These are phyloP conservation scores for Hexactinellida sp. DNA, from an alignment of 37 sponge, comb jelly and placozoan genomes.

Conservation along the genomic window DNA sequence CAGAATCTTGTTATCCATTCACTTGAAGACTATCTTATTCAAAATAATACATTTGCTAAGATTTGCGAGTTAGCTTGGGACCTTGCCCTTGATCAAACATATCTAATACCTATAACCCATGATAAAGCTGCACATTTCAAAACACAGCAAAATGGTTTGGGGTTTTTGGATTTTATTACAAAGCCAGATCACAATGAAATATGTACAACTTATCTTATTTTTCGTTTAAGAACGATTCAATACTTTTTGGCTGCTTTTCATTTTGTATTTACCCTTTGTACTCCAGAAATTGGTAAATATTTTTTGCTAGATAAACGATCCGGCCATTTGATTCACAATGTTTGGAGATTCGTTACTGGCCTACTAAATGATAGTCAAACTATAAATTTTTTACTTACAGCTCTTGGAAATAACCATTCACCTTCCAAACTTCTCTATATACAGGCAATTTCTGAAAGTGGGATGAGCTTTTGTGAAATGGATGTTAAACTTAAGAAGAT, in stretches of 20 bases:
- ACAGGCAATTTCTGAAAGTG: not conserved
- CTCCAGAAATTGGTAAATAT: not conserved
- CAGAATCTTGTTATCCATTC: not conserved
- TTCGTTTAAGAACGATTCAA: not conserved
- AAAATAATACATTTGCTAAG: not conserved
- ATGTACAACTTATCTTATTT: not conserved
- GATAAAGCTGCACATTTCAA: not conserved
- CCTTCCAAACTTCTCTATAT: not conserved
- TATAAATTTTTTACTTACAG: not conserved
- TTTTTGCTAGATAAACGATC: not conserved
- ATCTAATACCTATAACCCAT: not conserved
- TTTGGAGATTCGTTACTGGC: not conserved
- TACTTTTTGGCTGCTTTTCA: not conserved
- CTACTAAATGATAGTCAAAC: not conserved
- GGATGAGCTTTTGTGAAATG: not conserved
- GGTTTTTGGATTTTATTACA: not conserved
- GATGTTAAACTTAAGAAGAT: not conserved
- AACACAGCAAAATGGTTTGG: not conserved
- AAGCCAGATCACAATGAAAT: not conserved
- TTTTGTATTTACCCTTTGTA: not conserved
- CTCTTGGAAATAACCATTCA: not conserved
- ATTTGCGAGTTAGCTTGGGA: constrained; percentile 1
- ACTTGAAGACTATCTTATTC: not conserved
- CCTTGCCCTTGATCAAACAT: not conserved
- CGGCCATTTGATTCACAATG: not conserved